Evolutionary conservation across 2,797 vertebrate species (phyloP).

Genomic region (Gorsachius magnificus): DNA sequence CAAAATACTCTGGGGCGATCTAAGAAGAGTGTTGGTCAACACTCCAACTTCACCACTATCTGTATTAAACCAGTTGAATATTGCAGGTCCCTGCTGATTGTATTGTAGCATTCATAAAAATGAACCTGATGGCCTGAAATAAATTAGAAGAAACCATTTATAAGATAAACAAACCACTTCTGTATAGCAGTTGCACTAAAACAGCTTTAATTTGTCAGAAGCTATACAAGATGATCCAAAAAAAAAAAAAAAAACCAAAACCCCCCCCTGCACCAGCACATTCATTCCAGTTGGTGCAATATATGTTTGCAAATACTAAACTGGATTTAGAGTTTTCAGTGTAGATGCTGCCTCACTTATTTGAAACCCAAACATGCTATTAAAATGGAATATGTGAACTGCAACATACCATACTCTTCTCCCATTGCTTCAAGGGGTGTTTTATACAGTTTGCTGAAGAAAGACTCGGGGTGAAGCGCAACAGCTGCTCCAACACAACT

Average conservation of each 20-base stretch:
- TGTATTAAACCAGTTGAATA: not conserved
- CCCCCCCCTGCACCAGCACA: fast-evolving
- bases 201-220: not conserved
- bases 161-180: not conserved
- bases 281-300: not conserved
- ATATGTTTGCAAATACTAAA: not conserved
- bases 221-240: not conserved
- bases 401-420: slow-evolving; percentile 78
- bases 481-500: slow-evolving; percentile 92
- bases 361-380: not conserved
- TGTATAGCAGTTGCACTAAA: not conserved
- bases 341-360: not conserved
- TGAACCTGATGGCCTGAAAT: not conserved
- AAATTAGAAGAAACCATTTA: not conserved
- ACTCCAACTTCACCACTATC: not conserved
- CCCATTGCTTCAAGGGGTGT: slow-evolving; percentile 80
- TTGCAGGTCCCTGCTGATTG: not conserved
- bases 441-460: slow-evolving; percentile 93
- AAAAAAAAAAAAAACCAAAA: not conserved
- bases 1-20: not conserved
- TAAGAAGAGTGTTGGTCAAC: not conserved
- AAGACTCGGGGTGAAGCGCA: slow-evolving; percentile 90
- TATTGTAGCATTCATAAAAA: not conserved
- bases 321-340: not conserved
- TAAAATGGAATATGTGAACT: not conserved